phyloP scores from a whole-genome alignment of 2,888 invertebrate genomes.

The Spilosoma lubricipeda region DNA sequence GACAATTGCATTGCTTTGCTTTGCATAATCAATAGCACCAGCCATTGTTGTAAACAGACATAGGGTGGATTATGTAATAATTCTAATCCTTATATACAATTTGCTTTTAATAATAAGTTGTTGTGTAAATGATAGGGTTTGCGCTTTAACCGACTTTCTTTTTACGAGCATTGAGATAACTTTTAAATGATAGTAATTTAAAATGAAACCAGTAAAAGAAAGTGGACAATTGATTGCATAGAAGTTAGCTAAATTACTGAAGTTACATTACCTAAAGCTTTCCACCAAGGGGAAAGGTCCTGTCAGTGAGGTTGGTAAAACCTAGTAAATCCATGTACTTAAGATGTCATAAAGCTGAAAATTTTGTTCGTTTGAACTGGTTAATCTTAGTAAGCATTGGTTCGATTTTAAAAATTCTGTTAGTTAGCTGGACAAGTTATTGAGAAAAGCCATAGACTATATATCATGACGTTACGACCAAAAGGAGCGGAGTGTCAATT shows the following conservation, averaged over 20 bases:
- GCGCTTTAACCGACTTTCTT: not conserved
- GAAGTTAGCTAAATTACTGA: not conserved
- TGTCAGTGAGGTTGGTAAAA: not conserved
- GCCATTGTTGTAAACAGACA: conserved; percentile 65
- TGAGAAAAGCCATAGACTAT: too few relatives aligned
- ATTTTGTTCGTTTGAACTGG: too few relatives aligned
- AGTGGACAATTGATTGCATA: not conserved
- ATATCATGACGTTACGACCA: not conserved
- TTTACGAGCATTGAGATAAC: not conserved
- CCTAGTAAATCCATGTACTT: not conserved
- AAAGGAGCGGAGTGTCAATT: too few relatives aligned
- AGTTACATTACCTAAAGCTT: not conserved
- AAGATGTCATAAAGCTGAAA: too few relatives aligned
- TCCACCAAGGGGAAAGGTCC: not conserved
- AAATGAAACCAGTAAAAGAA: not conserved
- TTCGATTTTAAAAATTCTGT: too few relatives aligned
- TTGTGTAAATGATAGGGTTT: conserved; percentile 15
- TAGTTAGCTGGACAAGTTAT: too few relatives aligned
- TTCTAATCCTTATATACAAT: conserved; percentile 34
- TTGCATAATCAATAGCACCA: conserved; percentile 82
- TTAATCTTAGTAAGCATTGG: too few relatives aligned
- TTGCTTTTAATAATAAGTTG: conserved; percentile 25
- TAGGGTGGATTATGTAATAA: conserved; percentile 63
- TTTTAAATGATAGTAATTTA: not conserved
- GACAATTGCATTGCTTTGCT: conserved; percentile 77